Percentiles rank a stretch among this genome's conserved stretches.
These are phyloP conservation scores for Dallia pectoralis DNA, from an alignment of 2,797 vertebrate species.

Conservation along the genomic window DNA sequence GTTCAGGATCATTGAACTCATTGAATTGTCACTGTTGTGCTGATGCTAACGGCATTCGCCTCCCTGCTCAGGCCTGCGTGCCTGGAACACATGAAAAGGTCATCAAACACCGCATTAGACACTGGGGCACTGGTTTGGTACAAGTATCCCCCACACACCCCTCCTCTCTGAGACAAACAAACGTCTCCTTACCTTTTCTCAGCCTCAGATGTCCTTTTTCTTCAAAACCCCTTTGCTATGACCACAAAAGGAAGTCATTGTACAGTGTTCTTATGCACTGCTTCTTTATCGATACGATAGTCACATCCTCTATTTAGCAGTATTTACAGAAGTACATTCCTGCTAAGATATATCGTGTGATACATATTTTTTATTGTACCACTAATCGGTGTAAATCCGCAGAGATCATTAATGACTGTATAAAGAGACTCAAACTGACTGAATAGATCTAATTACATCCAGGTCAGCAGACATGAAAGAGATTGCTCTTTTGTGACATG, in stretches of 20 bases:
- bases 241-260: constrained; percentile 13
- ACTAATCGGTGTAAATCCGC: background rate
- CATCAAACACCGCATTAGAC: constrained; percentile 41
- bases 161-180: constrained; percentile 27
- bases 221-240: constrained; percentile 15
- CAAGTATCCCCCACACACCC: constrained; percentile 30
- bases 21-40: constrained; percentile 1
- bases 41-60: background rate
- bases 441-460: constrained; percentile 49
- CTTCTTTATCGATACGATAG: background rate
- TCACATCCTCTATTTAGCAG: too few relatives aligned
- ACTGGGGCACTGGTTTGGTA: constrained; percentile 18
- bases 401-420: constrained; percentile 21
- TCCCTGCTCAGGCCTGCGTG: constrained; percentile 19
- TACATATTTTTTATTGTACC: background rate
- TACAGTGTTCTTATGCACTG: background rate
- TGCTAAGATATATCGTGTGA: background rate
- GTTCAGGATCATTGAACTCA: constrained; percentile 6
- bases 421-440: background rate
- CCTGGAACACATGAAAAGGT: constrained; percentile 38
- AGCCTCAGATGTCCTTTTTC: constrained; percentile 49
- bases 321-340: background rate
- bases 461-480: constrained; percentile 40
- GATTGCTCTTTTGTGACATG: too few relatives aligned
- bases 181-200: constrained; percentile 31